A percentile compares a stretch with the other conserved stretches of the same genome.
These are phyloP conservation scores for Dioctria linearis DNA, from an alignment of 2,888 invertebrate genomes.

Conservation along the genomic window DNA sequence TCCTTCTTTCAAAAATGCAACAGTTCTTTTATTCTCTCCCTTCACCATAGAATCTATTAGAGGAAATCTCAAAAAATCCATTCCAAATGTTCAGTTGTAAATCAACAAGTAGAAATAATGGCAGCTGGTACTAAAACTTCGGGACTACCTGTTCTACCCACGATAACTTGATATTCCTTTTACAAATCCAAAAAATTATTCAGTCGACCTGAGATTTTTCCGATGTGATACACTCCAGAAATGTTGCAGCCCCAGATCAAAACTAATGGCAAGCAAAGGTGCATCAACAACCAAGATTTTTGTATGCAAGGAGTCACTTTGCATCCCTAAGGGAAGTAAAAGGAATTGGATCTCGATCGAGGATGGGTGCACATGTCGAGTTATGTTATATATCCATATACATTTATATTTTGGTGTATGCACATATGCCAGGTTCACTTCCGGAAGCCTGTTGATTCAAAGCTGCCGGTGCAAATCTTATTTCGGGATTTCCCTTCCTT, in stretches of 20 bases:
- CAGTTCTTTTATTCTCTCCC: no score
- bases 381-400: constrained; percentile 30
- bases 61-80: no score
- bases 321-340: constrained; percentile 8
- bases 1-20: no score
- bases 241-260: constrained; percentile 46
- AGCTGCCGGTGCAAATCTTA: constrained; percentile 36
- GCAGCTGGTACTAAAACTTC: constrained; percentile 33
- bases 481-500: constrained; percentile 22
- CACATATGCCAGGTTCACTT: constrained; percentile 53
- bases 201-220: constrained; percentile 3
- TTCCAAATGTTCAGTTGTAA: neutral
- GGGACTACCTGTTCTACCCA: constrained; percentile 53
- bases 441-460: constrained; percentile 57
- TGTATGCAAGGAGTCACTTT: neutral
- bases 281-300: neutral
- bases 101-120: constrained; percentile 49
- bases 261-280: constrained; percentile 25
- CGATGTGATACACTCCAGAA: constrained; percentile 46
- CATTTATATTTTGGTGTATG: constrained; percentile 39
- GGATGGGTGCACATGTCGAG: constrained; percentile 47
- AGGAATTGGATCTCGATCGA: neutral
- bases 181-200: constrained; percentile 3
- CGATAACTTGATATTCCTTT: constrained; percentile 30
- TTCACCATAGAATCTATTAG: no score